Evolutionary conservation across 2,113 vertebrate genomes (phyloP), one percentile per base, ranked within the genome.

Genomic region (Silurus glanis): DNA sequence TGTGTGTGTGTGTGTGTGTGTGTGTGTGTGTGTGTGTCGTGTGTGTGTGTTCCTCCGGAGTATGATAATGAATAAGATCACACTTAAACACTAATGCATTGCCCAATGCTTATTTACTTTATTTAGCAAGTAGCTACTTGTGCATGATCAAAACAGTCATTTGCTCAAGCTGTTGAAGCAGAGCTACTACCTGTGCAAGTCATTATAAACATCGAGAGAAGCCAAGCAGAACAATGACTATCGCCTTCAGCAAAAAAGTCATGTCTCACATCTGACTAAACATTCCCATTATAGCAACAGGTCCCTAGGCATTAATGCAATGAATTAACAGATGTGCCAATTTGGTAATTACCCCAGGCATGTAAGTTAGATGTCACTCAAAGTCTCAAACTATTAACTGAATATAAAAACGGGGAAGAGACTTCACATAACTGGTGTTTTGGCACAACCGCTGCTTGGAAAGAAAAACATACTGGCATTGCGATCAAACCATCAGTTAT

Each of bases 121-220:
- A 86, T 83, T 86, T 80, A 83, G 82, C 81, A 80, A 69, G 82
- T 78, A 79, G 37, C 80, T 86, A 86, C 82, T 80, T 83, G 64
- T 47, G 69, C 69, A 83, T 80, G 74, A 86, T 61, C 84, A 82
- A 85, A 85, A 84, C 64, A 74, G 69, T 88, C 85, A 83, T 83
- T 88, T 80, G 67, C 87, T 58, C 45, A 78, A 85, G 78, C 83
- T 53, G 79, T 61, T 82, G 69, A 59, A 8, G 76, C 47, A 72
- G 71, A 83, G 76, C 51, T 59, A 59, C 59, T 51, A 51, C 71
- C n/a, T 76, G 23, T 61, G 47, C 55, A 16, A 74, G 67, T 53
- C 66, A 45, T 66, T 75, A 74, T 28, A 83, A 88, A 86, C 47
- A 78, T 51, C 9, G 49, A 67, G 5, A 51, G 45, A 69, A 51